phyloP scores from a whole-genome alignment of 1,140 invertebrate genomes.

The Drosophila saltans region DNA sequence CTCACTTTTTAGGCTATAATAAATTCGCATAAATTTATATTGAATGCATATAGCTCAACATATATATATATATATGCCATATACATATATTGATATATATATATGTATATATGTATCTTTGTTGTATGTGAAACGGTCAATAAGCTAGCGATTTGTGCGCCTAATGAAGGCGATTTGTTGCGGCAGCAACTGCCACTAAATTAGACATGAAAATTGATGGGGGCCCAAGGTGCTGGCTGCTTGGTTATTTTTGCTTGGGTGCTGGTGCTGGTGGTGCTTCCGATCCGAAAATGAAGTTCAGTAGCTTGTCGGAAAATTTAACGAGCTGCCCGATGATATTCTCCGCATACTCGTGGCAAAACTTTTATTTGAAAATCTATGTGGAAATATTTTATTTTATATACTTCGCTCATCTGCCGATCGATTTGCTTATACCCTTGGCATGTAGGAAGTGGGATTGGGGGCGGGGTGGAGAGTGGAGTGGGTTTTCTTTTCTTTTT shows the following conservation, averaged over 20 bases:
- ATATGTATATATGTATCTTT: not conserved
- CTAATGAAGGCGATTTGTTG: conserved; percentile 77
- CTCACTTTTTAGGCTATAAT: conserved; percentile 59
- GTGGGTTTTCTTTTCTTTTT: not conserved
- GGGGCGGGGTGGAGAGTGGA: not conserved
- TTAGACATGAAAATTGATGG: conserved; percentile 63
- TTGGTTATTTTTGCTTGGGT: not conserved
- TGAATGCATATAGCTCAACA: conserved; percentile 31
- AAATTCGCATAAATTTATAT: conserved; percentile 65
- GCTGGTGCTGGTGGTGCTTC: not conserved
- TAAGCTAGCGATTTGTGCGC: conserved; percentile 72
- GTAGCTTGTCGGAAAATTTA: conserved; percentile 39
- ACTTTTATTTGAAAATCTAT: conserved; percentile 60
- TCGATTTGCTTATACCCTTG: conserved; percentile 11
- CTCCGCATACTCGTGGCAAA: conserved; percentile 14
- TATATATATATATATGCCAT: not conserved
- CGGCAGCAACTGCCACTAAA: conserved; percentile 72
- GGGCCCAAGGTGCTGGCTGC: conserved; percentile 12
- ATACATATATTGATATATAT: not conserved
- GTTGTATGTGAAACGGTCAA: conserved; percentile 51
- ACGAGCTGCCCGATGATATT: conserved; percentile 65
- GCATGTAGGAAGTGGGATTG: not conserved
- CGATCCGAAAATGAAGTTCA: conserved; percentile 9
- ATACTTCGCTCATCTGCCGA: conserved; percentile 66
- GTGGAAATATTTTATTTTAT: conserved; percentile 80